Evolutionary conservation across 2,113 vertebrate species (phyloP).

Genomic region (Mustelus asterias): DNA sequence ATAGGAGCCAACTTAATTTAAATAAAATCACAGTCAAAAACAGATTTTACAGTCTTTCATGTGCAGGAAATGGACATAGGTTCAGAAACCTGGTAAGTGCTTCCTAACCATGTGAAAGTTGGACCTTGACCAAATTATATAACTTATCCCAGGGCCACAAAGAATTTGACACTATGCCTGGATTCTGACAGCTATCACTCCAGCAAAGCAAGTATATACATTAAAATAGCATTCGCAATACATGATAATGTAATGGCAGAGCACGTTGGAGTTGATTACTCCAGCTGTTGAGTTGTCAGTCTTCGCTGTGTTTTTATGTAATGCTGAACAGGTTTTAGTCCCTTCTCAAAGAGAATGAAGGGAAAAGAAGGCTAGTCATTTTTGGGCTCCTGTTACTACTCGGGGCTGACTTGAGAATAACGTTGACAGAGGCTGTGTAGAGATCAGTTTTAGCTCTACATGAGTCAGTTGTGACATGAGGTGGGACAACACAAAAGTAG

Average conservation of each 20-base stretch:
- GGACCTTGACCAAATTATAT: not conserved
- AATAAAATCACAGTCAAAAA: not conserved
- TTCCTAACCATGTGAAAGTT: not conserved
- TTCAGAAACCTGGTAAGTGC: not conserved
- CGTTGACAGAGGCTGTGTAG: not conserved
- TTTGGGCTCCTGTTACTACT: not conserved
- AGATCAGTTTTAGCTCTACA: not conserved
- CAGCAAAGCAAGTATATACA: not conserved
- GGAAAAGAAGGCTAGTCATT: not conserved
- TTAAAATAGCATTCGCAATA: not conserved
- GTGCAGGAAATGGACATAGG: not conserved
- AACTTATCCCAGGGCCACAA: not conserved
- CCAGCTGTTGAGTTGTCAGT: not conserved
- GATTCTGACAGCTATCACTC: not conserved
- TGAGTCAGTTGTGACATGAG: not conserved
- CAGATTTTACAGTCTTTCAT: not conserved
- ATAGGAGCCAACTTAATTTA: not conserved
- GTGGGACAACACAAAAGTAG: not conserved
- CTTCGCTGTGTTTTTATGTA: not conserved
- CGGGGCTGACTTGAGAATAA: not conserved
- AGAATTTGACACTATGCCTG: not conserved
- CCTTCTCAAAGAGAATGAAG: not conserved
- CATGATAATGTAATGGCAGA: not conserved
- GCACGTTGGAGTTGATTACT: not conserved
- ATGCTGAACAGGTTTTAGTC: not conserved